Evolutionary conservation across 2,797 vertebrate species (phyloP), one percentile per base, ranked within the genome.

Genomic region (Poeciliopsis paucimaculata): DNA sequence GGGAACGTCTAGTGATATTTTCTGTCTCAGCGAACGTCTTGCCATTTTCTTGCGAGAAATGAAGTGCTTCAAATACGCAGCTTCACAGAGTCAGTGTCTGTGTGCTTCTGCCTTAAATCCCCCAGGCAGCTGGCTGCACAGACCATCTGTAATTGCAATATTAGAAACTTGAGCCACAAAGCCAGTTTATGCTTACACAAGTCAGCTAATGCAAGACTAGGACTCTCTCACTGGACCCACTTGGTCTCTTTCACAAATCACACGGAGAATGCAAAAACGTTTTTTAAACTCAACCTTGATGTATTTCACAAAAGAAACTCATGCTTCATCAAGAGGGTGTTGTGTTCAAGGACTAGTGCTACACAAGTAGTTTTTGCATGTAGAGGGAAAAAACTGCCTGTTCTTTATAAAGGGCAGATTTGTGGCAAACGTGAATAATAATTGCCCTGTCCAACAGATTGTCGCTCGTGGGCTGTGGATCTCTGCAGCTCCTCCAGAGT

Each of bases 101-200:
- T 71, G 41, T 45, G 41, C 23, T 71, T 28, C 68, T 46, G 68
- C 43, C 41, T 45, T 71, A 8, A 28, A 71, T 28, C 68, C 41
- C 68, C 26, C 41, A 71, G 68, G 68, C 68, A 71, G 68, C 26
- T 71, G 41, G 41, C 41, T 71, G 26, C 41, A 45, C 68, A 71
- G 43, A 71, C 68, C 41, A 46, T 71, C 68, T 71, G 68, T 46
- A 71, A 46, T 71, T 71, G 41, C 43, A 46, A 71, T 71, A 46
- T 71, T 45, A 71, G 68, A 71, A 71, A 71, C 68, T 71, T n/a
- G 41, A 71, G 43, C 68, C 68, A 45, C 43, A 71, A 46, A 15
- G 43, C 41, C 68, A 71, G 43, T 71, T 71, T 71, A 28, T 7
- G 7, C 43, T 70, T n/a, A 16, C 6, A 71, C 5, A n/a, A 70